These are phyloP conservation scores for Palythoa heliodiscus DNA, from an alignment of 92 coral and sea anemone genomes.

Conservation along the genomic window DNA sequence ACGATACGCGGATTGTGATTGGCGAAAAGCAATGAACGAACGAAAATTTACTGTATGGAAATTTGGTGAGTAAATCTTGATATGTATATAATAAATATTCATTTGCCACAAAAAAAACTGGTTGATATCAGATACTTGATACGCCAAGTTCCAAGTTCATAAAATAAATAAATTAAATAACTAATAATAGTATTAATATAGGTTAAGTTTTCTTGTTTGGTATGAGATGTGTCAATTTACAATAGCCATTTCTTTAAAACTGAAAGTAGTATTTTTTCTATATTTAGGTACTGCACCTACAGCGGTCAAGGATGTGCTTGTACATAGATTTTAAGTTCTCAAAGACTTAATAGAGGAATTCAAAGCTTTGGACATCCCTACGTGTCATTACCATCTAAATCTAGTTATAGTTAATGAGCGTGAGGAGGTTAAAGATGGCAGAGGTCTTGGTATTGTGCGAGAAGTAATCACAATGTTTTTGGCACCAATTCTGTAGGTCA, in stretches of 20 bases:
- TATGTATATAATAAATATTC: too few species aligned
- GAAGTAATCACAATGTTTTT: constrained; percentile 38
- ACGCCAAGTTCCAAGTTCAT: constrained; percentile 16
- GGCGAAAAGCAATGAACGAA: too few species aligned
- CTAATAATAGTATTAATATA: too few species aligned
- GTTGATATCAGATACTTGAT: constrained; percentile 41
- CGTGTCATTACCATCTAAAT: constrained; percentile 5
- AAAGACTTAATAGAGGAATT: constrained; percentile 52
- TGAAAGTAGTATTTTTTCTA: constrained; percentile 11
- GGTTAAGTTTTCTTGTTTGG: too few species aligned
- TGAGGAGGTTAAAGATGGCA: neutral
- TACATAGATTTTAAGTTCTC: constrained; percentile 50
- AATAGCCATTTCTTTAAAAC: neutral
- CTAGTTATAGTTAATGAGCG: constrained; percentile 30
- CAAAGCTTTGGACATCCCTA: constrained; percentile 40
- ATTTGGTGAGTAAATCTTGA: too few species aligned
- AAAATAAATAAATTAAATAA: too few species aligned
- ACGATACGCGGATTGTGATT: too few species aligned
- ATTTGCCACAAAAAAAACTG: constrained; percentile 40
- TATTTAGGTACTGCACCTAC: constrained; percentile 46
- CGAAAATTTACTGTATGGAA: too few species aligned
- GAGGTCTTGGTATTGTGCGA: constrained; percentile 30
- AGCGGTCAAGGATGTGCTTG: constrained; percentile 48
- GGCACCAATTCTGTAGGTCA: constrained; percentile 41
- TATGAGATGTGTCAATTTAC: neutral